Evolutionary conservation across 2,113 vertebrate species (phyloP).

Genomic region (Cynopterus brachyotis): DNA sequence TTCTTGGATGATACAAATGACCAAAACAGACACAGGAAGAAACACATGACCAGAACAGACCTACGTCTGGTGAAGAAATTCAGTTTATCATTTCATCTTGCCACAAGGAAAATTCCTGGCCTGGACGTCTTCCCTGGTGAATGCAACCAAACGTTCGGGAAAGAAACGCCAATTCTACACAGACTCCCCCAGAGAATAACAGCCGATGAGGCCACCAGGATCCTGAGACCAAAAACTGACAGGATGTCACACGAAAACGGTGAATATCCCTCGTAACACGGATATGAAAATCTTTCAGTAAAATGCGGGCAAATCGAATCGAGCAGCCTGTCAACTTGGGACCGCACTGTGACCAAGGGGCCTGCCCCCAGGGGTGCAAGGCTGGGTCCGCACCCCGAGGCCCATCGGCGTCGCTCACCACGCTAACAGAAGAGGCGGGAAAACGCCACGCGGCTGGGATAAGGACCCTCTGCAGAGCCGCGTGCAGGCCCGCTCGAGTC

Average conservation of each 20-base stretch:
- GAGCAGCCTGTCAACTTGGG: too few relatives aligned
- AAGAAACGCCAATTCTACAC: background rate
- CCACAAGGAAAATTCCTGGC: background rate
- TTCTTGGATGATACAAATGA: background rate
- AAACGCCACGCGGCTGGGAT: accelerated
- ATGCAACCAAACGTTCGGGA: background rate
- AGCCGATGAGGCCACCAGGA: background rate
- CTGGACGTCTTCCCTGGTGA: background rate
- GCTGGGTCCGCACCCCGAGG: background rate
- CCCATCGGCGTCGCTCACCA: accelerated
- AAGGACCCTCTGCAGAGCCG: accelerated
- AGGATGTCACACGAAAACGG: background rate
- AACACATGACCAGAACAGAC: accelerated
- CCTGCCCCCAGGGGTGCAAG: background rate
- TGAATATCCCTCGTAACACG: too few relatives aligned
- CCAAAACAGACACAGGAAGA: background rate
- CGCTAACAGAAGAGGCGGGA: too few relatives aligned
- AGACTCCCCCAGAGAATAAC: background rate
- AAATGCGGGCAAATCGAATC: background rate
- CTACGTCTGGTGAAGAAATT: accelerated
- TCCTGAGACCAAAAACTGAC: background rate
- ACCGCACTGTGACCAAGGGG: background rate
- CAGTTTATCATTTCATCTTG: too few relatives aligned
- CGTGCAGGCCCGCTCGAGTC: accelerated
- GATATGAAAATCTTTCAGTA: background rate